Base-by-base conservation (phyloP, 1,140 invertebrate genomes). In the Nilaparvata lugens region DNA sequence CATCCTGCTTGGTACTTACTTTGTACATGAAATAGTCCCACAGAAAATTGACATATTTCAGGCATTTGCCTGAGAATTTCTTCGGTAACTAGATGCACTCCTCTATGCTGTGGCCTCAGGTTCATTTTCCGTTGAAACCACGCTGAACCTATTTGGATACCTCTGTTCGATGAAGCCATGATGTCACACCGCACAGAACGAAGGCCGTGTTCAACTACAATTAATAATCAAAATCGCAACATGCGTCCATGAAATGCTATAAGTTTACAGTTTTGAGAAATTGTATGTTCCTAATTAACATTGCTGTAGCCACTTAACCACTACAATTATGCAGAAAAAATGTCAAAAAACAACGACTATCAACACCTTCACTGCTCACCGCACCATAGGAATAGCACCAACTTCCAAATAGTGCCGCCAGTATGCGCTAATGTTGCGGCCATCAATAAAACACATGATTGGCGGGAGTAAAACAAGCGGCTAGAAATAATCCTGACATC, bases 71-170 rank as follows among this genome's bases (percentile, higher is more conserved):
- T 86, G 35, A 95, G 80, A 68, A 97, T 92, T 81, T 96, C 93
- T 74, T 96, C 93, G 56, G 93, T 95, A 66, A 97, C 91, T 67
- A 95, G 81, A 78, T 96, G 94, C 68, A 95, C 91, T 68, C 93
- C 93, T 74, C 93, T 83, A 74, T 93, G 91, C 75, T 95, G 91
- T 66, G 93, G 91, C 73, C 92, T 84, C 71, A 97, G 81, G 78
- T 94, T 94, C 72, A 97, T 87, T 81, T 95, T 95, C 75, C 89
- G 87, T 79, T 97, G 93, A 82, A 95, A 93, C 93, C 93, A 97
- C 75, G 92, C 91, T 73, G 89, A 91, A 74, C 89, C 88, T 73
- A 91, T 90, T 81, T 93, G 91, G 75, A 94, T 88, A 74, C 89
- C 88, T 78, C 85, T 82, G 69, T 83, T 84, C 72, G 87, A 88